These are phyloP conservation scores for Drosophila helvetica DNA, from an alignment of 2,888 invertebrate species.

Conservation along the genomic window DNA sequence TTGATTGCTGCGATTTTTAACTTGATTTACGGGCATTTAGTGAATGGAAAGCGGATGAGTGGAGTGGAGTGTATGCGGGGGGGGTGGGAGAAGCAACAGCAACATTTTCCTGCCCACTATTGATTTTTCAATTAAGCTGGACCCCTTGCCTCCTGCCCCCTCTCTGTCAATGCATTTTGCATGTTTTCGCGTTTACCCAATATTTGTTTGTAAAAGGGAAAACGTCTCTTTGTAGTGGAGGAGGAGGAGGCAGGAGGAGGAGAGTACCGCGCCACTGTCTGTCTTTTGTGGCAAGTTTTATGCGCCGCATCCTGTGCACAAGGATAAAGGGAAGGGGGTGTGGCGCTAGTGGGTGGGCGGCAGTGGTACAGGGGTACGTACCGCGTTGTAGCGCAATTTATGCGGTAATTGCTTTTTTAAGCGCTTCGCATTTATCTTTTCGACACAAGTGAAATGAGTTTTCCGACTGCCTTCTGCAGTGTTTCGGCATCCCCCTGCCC, in stretches of 20 bases:
- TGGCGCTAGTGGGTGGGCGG: not conserved
- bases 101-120: slow-evolving; percentile 51
- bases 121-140: slow-evolving; percentile 79
- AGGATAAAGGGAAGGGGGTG: slow-evolving; percentile 6
- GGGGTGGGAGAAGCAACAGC: too few species aligned
- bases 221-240: slow-evolving; percentile 15
- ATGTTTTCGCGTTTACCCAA: slow-evolving; percentile 70
- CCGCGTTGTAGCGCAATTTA: slow-evolving; percentile 73
- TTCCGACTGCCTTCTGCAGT: slow-evolving; percentile 18
- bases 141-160: not conserved
- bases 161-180: slow-evolving; percentile 68
- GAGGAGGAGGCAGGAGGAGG: too few species aligned
- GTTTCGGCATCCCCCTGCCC: too few species aligned
- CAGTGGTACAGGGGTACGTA: slow-evolving; percentile 14
- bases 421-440: slow-evolving; percentile 80
- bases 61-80: not conserved
- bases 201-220: slow-evolving; percentile 59
- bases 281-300: slow-evolving; percentile 71
- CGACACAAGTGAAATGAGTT: slow-evolving; percentile 75
- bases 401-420: slow-evolving; percentile 81
- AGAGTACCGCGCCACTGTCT: slow-evolving; percentile 27
- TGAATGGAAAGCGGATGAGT: slow-evolving; percentile 14
- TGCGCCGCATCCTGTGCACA: slow-evolving; percentile 62
- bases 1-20: slow-evolving; percentile 78
- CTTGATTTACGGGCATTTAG: slow-evolving; percentile 74